A percentile compares a stretch with the other conserved stretches of the same genome.
Conservation (phyloP, 2,797 vertebrate genomes). For the Aplochiton taeniatus region DNA sequence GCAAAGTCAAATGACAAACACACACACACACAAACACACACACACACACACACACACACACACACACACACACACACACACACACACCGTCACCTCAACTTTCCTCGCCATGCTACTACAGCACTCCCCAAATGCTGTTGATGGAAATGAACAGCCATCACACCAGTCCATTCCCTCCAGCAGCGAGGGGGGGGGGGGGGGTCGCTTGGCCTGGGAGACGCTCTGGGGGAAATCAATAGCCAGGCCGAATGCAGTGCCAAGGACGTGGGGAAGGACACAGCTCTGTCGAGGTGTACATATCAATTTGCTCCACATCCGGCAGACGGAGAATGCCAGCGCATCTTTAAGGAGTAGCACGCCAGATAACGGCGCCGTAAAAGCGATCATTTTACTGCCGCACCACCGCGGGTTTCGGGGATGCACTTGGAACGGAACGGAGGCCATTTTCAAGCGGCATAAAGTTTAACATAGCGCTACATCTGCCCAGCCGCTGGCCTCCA, state of each 20-base stretch:
- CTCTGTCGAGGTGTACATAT: conserved; percentile 72
- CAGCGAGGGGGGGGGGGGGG: conserved; percentile 63
- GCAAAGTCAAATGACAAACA: conserved; percentile 49
- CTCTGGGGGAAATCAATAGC: conserved; percentile 72
- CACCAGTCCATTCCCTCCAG: conserved; percentile 52
- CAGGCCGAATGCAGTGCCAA: conserved; percentile 72
- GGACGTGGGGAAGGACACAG: conserved; percentile 74
- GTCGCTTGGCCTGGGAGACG: conserved; percentile 69
- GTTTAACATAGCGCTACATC: conserved; percentile 97
- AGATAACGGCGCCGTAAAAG: conserved; percentile 85
- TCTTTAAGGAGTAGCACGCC: conserved; percentile 78
- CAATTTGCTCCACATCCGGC: conserved; percentile 67
- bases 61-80: conserved; percentile 28
- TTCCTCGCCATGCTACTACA: conserved; percentile 49
- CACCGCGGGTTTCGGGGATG: conserved; percentile 82
- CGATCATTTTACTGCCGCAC: conserved; percentile 94
- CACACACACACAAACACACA: conserved; percentile 33
- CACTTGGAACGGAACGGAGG: conserved; percentile 92
- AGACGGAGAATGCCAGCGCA: conserved; percentile 69
- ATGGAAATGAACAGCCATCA: conserved; percentile 61
- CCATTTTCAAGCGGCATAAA: conserved; percentile 98
- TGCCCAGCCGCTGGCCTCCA: conserved; percentile 91
- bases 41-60: conserved; percentile 43
- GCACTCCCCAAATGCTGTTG: conserved; percentile 48
- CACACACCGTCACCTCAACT: conserved; percentile 4